Base-by-base conservation (phyloP, 2,888 invertebrate species). In the Parnassius smintheus region DNA sequence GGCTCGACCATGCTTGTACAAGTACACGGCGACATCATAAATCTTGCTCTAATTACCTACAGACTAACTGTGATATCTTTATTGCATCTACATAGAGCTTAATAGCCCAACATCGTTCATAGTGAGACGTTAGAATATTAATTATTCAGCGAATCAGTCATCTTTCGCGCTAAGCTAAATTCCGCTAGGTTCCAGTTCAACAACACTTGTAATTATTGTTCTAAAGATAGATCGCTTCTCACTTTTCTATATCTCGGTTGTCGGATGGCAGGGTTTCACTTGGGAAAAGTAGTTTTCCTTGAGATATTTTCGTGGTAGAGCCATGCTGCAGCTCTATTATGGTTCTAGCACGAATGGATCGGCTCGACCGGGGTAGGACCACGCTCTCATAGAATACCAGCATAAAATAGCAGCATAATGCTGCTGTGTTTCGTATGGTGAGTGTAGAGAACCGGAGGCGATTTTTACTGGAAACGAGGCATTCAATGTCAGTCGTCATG, bases 21-120 rank as follows among this genome's bases (percentile, higher is more conserved):
- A 51, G 52, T 22, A 11, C 60, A 53, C 57, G 60, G 57, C 64
- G 64, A 76, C 72, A 72, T 72, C 77, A 78, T 87, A 86, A 87
- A 85, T 86, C 83, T 76, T 68, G 66, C 66, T 74, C 69, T 82
- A 83, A 86, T 86, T 82, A 81, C 77, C 74, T 65, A 75, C 76
- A 77, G 74, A 78, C 81, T 75, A 76, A 75, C 72, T 74, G 75
- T 75, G 80, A 79, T 86, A 87, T 86, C 82, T 86, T 85, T 83
- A 85, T 85, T 80, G 76, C 77, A 83, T 84, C 82, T 80, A 78
- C 79, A 82, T 80, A 78, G 67, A 75, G 77, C 76, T 76, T 77
- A 82, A 82, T 80, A 77, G 67, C 60, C 66, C 65, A 68, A 66
- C 68, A 66, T 66, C 66, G 69, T 68, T 72, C 69, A 69, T 64